Percentiles rank a stretch among this genome's conserved stretches.
Conservation (phyloP, 2,888 invertebrate species). For the Ectemnius continuus region DNA sequence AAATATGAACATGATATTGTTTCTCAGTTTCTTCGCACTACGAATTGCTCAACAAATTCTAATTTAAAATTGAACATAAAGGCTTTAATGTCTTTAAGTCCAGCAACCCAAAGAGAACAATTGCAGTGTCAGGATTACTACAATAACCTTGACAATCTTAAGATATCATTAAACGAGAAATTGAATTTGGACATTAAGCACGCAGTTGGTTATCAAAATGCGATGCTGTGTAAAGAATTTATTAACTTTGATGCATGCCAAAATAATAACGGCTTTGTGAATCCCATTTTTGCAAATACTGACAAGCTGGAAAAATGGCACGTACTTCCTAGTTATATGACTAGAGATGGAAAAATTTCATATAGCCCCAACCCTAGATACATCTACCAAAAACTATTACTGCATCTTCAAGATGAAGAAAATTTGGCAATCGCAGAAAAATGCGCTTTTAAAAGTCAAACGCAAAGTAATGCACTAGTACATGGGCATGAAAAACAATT, state of each 20-base stretch:
- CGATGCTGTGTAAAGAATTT: conserved; percentile 16
- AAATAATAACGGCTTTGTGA: conserved; percentile 62
- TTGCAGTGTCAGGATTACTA: no score
- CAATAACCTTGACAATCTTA: no score
- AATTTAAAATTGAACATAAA: not conserved
- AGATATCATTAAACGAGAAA: no score
- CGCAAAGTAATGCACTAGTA: no score
- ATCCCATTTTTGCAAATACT: conserved; percentile 66
- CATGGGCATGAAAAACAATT: no score
- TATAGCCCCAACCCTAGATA: conserved; percentile 75
- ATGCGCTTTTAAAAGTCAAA: conserved; percentile 25
- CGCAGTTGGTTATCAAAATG: not conserved
- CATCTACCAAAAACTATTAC: conserved; percentile 69
- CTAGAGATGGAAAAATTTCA: conserved; percentile 76
- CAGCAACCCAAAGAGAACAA: no score
- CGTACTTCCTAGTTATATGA: conserved; percentile 74
- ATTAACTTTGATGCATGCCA: conserved; percentile 45
- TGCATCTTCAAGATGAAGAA: conserved; percentile 69
- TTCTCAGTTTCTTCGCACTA: not conserved
- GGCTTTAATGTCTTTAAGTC: not conserved
- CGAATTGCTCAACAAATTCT: not conserved
- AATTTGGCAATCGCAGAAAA: conserved; percentile 38
- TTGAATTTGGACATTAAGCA: not conserved
- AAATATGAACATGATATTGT: conserved; percentile 9
- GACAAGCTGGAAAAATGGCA: conserved; percentile 69